phyloP scores from a whole-genome alignment of 1,140 invertebrate genomes.

The Limonius californicus region DNA sequence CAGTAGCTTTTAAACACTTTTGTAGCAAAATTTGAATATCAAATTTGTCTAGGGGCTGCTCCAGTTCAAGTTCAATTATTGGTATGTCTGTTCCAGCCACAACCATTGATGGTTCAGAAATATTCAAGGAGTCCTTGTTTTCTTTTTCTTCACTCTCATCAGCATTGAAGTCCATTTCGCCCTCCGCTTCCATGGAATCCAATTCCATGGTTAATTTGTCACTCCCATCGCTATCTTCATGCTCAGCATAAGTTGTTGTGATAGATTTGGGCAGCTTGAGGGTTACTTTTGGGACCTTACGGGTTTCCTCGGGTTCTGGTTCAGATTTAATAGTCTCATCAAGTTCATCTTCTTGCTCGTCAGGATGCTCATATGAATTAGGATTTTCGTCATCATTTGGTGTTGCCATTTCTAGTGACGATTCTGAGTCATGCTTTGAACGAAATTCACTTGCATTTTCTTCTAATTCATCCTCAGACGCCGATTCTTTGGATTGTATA shows the following conservation, averaged over 20 bases:
- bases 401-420: background rate
- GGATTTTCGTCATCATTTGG: background rate
- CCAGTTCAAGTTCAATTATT: constrained; percentile 67
- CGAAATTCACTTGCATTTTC: background rate
- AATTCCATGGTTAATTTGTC: constrained; percentile 53
- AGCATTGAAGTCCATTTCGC: constrained; percentile 17
- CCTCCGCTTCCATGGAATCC: constrained; percentile 38
- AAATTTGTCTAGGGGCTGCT: constrained; percentile 68
- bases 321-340: background rate
- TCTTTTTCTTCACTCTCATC: constrained; percentile 18
- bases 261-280: constrained; percentile 49
- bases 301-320: constrained; percentile 32
- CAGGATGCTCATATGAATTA: background rate
- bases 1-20: constrained; percentile 65
- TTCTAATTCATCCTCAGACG: background rate
- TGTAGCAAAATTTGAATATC: constrained; percentile 66
- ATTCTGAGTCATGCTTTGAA: background rate
- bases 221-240: constrained; percentile 52
- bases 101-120: constrained; percentile 29
- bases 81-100: constrained; percentile 61
- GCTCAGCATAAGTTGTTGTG: constrained; percentile 27
- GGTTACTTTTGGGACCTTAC: constrained; percentile 52
- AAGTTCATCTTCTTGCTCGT: background rate
- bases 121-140: constrained; percentile 23
- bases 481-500: background rate